These are phyloP conservation scores for Gadopsis marmoratus DNA, from an alignment of 2,797 vertebrate genomes.

Conservation along the genomic window DNA sequence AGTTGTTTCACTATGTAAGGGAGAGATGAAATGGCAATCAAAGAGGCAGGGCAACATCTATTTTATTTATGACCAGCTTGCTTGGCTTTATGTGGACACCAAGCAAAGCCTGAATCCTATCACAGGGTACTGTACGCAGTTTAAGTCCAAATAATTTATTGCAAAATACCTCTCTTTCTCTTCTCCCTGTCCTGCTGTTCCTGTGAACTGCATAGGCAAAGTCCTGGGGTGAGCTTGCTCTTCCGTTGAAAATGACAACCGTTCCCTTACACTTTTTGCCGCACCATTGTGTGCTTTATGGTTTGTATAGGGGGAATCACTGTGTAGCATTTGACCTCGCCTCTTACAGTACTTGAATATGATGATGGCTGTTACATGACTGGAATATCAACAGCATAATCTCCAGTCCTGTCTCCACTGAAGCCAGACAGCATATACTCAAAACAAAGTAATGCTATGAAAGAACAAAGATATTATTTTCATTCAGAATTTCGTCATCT, in stretches of 20 bases:
- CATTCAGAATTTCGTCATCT: constrained; percentile 55
- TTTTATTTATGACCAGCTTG: constrained; percentile 85
- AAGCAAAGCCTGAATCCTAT: constrained; percentile 85
- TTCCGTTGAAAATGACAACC: constrained; percentile 85
- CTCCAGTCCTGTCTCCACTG: constrained; percentile 71
- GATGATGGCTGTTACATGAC: constrained; percentile 89
- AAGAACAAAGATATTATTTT: constrained; percentile 67
- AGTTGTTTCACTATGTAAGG: constrained; percentile 55
- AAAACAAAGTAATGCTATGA: constrained; percentile 73
- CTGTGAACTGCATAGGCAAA: constrained; percentile 84
- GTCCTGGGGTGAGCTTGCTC: constrained; percentile 85
- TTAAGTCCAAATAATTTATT: constrained; percentile 90
- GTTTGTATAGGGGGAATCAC: constrained; percentile 87
- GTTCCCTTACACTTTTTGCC: constrained; percentile 87
- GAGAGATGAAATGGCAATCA: constrained; percentile 81
- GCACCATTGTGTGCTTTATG: constrained; percentile 91
- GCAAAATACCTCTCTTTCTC: constrained; percentile 80
- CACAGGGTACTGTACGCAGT: constrained; percentile 82
- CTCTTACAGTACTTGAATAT: constrained; percentile 89
- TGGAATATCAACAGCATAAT: constrained; percentile 85
- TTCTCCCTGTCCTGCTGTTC: constrained; percentile 77
- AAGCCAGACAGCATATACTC: constrained; percentile 72
- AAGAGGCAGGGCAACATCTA: constrained; percentile 72
- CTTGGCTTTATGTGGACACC: constrained; percentile 83
- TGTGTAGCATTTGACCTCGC: constrained; percentile 89